Evolutionary conservation across 2,113 vertebrate genomes (phyloP).

Genomic region (Vulpes ferrilata): DNA sequence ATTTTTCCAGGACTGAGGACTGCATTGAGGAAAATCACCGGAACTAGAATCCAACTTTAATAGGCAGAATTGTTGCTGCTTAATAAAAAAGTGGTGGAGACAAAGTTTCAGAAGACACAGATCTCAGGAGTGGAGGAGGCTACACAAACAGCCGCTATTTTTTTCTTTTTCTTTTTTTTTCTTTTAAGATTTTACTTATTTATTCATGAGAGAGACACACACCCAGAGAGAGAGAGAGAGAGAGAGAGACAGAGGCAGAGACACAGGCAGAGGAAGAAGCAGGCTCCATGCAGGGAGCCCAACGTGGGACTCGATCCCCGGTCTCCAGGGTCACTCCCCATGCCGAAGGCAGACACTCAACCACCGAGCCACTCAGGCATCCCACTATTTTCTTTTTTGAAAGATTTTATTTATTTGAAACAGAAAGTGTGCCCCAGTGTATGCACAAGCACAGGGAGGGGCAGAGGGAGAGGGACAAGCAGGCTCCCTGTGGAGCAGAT

Average conservation of each 20-base stretch:
- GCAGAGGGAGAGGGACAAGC: neutral
- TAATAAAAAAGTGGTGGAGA: neutral
- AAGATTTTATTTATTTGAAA: too few species aligned
- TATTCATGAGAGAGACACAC: neutral
- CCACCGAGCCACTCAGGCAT: too few species aligned
- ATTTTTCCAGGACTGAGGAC: neutral
- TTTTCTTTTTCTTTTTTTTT: neutral
- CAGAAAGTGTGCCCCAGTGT: too few species aligned
- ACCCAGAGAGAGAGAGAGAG: too few species aligned
- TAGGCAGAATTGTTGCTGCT: neutral
- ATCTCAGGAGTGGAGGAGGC: neutral
- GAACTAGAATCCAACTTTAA: neutral
- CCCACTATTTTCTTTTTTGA: too few species aligned
- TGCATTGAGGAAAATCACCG: neutral
- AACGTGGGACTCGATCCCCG: too few species aligned
- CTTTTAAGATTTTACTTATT: neutral
- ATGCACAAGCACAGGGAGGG: neutral
- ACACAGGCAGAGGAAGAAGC: too few species aligned
- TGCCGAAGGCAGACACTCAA: too few species aligned
- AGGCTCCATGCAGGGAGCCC: too few species aligned
- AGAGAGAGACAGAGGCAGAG: too few species aligned
- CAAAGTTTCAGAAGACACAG: neutral
- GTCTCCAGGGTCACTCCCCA: too few species aligned
- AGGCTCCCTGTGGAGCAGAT: neutral
- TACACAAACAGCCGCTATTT: neutral